A percentile compares a stretch with the other conserved stretches of the same genome.
phyloP scores from a whole-genome alignment of 2,113 vertebrate species.

The Podarcis raffonei region DNA sequence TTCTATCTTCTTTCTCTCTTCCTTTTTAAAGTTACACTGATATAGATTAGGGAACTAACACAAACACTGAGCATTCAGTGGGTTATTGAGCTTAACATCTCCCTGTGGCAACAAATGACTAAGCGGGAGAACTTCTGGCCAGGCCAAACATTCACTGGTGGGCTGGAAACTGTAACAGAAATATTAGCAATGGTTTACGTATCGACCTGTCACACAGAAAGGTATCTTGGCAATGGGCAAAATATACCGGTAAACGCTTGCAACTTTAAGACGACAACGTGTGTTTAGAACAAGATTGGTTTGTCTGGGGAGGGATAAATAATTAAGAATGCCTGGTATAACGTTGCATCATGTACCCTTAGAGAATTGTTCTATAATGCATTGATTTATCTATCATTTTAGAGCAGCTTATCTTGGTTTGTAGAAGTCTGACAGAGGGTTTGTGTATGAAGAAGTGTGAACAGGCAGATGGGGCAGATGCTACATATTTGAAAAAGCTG shows the following conservation, averaged over 20 bases:
- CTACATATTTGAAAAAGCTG: background rate
- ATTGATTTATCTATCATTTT: slow-evolving; percentile 51
- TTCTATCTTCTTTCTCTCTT: no score
- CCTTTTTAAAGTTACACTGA: no score
- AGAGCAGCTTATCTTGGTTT: slow-evolving; percentile 37
- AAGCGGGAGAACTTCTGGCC: background rate
- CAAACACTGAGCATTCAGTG: background rate
- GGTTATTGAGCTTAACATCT: background rate
- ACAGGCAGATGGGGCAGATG: background rate
- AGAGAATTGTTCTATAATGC: slow-evolving; percentile 42
- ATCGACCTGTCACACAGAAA: background rate
- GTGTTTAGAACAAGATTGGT: slow-evolving; percentile 36
- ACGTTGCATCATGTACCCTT: slow-evolving; percentile 11
- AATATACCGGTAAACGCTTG: slow-evolving; percentile 32
- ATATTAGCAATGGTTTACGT: background rate
- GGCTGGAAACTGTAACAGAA: background rate
- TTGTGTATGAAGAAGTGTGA: slow-evolving; percentile 12
- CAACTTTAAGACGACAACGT: slow-evolving; percentile 22
- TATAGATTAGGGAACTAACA: no score
- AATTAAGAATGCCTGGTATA: slow-evolving; percentile 38
- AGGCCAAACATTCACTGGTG: background rate
- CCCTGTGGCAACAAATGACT: background rate
- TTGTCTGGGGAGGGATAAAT: slow-evolving; percentile 48
- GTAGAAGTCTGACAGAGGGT: slow-evolving; percentile 6
- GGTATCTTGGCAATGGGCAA: background rate